These are phyloP conservation scores for Scytalopus superciliaris DNA, from an alignment of 2,113 vertebrate genomes.

Conservation along the genomic window DNA sequence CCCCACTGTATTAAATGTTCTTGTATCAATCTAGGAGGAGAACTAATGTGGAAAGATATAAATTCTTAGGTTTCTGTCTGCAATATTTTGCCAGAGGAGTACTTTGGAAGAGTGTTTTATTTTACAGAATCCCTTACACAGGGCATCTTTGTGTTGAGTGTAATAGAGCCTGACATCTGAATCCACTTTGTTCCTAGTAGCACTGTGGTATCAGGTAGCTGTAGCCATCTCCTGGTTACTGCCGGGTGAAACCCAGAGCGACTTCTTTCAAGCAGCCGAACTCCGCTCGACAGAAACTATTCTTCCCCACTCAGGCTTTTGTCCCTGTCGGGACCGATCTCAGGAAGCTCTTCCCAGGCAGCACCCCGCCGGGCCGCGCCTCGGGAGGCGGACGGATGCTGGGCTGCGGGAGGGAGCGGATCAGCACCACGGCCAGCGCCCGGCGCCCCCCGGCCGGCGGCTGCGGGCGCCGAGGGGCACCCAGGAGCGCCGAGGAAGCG, in stretches of 20 bases:
- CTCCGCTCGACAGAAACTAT: not conserved
- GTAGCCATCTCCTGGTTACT: constrained; percentile 57
- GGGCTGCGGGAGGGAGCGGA: not conserved
- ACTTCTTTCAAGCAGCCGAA: constrained; percentile 1
- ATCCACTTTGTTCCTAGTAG: constrained; percentile 46
- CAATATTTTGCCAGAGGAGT: not conserved
- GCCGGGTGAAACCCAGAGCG: constrained; percentile 1
- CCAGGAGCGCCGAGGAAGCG: not conserved
- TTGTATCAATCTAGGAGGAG: not conserved
- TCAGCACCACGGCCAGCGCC: constrained; percentile 67
- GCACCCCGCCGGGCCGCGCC: no score
- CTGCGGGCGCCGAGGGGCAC: not conserved
- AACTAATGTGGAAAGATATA: not conserved
- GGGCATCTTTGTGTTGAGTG: constrained; percentile 28
- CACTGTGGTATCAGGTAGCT: constrained; percentile 62
- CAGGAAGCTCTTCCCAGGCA: not conserved
- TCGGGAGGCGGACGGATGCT: not conserved
- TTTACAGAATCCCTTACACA: constrained; percentile 5
- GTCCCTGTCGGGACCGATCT: not conserved
- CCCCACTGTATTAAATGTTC: not conserved
- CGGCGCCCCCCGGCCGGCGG: not conserved
- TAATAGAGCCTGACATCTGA: constrained; percentile 63
- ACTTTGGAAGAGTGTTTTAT: not conserved
- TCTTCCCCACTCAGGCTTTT: not conserved
- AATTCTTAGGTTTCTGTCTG: not conserved